A percentile compares a stretch with the other conserved stretches of the same genome.
These are phyloP conservation scores for Lynx canadensis DNA, from an alignment of 2,113 vertebrate genomes.

Conservation along the genomic window DNA sequence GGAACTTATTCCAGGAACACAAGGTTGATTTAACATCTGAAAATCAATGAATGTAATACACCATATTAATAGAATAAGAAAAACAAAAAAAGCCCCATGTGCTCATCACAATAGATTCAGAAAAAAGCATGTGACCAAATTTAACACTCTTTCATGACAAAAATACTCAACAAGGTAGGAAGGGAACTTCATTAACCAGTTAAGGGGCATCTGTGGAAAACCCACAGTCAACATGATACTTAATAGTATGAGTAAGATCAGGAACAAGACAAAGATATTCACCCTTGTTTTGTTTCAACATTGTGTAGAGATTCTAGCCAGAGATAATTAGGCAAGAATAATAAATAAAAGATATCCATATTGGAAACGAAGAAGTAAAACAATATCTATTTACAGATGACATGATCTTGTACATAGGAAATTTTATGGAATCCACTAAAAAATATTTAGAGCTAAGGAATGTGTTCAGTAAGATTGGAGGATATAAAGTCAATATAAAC, in stretches of 20 bases:
- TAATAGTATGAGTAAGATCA: not conserved
- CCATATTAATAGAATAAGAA: not conserved
- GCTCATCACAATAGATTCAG: not conserved
- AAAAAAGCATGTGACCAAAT: not conserved
- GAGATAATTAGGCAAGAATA: not conserved
- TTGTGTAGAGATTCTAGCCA: not conserved
- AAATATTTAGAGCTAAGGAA: not conserved
- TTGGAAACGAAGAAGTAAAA: not conserved
- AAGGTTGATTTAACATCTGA: not conserved
- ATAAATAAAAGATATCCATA: not conserved
- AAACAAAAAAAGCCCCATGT: not conserved
- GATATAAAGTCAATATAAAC: not conserved
- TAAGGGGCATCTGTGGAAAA: not conserved
- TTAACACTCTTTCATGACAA: not conserved
- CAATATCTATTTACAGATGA: not conserved
- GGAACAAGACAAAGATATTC: not conserved
- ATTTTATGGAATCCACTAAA: not conserved
- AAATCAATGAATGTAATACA: not conserved
- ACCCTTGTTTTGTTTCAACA: not conserved
- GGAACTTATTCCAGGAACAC: not conserved
- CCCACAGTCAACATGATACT: not conserved
- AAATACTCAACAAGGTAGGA: not conserved
- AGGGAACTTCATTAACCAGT: not conserved
- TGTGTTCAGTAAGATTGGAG: not conserved
- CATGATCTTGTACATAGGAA: not conserved